Evolutionary conservation across 2,113 vertebrate species (phyloP).

Genomic region (Nothoprocta perdicaria): DNA sequence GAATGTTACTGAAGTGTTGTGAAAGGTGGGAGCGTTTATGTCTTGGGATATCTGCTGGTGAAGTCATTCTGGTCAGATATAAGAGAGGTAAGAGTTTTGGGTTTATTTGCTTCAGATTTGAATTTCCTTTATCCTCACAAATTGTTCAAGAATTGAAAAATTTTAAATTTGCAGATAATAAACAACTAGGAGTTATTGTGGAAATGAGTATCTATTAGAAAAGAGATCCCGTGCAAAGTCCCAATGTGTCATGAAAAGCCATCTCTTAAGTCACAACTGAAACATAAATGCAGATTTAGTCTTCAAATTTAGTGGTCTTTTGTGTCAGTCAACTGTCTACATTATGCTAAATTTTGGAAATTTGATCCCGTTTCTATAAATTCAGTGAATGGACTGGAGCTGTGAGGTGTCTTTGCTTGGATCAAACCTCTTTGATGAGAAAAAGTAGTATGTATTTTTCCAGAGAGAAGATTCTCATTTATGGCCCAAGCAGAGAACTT

Average conservation of each 20-base stretch:
- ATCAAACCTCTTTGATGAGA: not conserved
- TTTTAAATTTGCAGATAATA: not conserved
- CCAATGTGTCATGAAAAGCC: not conserved
- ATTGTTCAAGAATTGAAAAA: not conserved
- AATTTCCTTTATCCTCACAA: not conserved
- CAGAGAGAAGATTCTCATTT: not conserved
- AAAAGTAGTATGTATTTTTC: not conserved
- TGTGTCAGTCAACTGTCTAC: not conserved
- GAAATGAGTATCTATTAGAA: not conserved
- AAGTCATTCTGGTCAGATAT: not conserved
- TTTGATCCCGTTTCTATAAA: not conserved
- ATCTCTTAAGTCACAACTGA: not conserved
- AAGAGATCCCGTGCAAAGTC: not conserved
- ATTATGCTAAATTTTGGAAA: constrained; percentile 24
- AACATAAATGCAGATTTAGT: not conserved
- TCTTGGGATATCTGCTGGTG: not conserved
- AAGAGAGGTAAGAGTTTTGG: not conserved
- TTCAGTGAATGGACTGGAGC: not conserved
- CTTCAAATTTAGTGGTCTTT: constrained; percentile 10
- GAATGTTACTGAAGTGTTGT: not conserved
- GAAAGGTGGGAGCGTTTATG: not conserved
- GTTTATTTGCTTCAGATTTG: not conserved
- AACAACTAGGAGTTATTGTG: not conserved
- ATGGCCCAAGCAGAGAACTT: not conserved
- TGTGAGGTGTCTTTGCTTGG: not conserved